phyloP scores from a whole-genome alignment of 2,797 vertebrate genomes.

The Hephaestus fuliginosus region DNA sequence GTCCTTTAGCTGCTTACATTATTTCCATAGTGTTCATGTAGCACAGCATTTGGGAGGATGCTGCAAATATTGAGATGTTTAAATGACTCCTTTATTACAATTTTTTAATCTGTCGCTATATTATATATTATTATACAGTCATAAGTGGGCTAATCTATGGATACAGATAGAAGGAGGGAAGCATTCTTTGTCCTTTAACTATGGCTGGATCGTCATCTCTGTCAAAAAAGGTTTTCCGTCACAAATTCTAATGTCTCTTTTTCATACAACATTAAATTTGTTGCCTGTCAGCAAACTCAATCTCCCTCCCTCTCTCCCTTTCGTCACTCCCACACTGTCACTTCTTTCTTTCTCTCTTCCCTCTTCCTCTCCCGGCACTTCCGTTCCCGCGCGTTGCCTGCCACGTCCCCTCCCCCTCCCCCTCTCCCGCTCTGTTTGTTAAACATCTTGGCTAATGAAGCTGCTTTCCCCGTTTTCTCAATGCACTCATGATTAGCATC shows the following conservation, averaged over 20 bases:
- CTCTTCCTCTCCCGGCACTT: not conserved
- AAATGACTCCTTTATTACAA: not conserved
- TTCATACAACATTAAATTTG: not conserved
- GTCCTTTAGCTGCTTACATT: no score
- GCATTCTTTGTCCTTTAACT: not conserved
- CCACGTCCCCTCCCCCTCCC: constrained; percentile 10
- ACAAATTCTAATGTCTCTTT: not conserved
- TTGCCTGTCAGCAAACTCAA: not conserved
- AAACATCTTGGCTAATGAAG: constrained; percentile 68
- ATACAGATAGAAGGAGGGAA: not conserved
- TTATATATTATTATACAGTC: no score
- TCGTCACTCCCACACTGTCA: not conserved
- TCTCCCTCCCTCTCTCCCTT: not conserved
- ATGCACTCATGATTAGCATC: constrained; percentile 70
- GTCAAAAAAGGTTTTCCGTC: not conserved
- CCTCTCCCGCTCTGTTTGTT: constrained; percentile 46
- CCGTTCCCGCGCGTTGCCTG: not conserved
- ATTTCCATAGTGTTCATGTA: not conserved
- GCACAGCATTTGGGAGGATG: not conserved
- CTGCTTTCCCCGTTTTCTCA: constrained; percentile 45
- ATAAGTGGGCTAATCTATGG: not conserved
- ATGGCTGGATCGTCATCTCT: not conserved
- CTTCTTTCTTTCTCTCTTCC: not conserved
- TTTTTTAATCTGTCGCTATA: no score
- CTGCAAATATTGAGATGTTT: not conserved